phyloP scores from a whole-genome alignment of 2,888 invertebrate genomes.

The Linnaemya vulpina region DNA sequence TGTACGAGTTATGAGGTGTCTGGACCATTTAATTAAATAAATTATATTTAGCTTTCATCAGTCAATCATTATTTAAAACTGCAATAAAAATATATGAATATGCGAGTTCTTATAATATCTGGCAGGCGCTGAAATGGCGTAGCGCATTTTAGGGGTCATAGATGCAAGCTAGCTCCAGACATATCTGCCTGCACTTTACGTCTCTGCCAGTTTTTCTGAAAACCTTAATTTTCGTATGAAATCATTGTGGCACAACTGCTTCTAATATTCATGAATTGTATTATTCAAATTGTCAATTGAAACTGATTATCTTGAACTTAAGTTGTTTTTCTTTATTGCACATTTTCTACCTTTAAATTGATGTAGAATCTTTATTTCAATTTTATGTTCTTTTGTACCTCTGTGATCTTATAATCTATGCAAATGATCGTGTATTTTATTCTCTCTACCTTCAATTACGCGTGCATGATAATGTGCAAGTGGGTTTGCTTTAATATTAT shows the following conservation, averaged over 20 bases:
- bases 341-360: conserved; percentile 49
- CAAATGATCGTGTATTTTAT: conserved; percentile 55
- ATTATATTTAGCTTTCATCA: conserved; percentile 56
- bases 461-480: conserved; percentile 11
- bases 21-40: conserved; percentile 69
- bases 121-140: conserved; percentile 6
- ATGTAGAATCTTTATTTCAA: conserved; percentile 49
- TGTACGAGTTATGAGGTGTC: conserved; percentile 39
- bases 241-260: conserved; percentile 25
- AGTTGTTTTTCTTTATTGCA: conserved; percentile 9
- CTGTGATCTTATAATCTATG: conserved; percentile 67
- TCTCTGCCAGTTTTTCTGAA: background rate
- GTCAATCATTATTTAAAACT: conserved; percentile 13
- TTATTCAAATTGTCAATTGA: conserved; percentile 70
- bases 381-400: conserved; percentile 46
- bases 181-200: background rate
- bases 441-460: conserved; percentile 42
- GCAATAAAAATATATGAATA: conserved; percentile 5
- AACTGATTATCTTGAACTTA: conserved; percentile 64
- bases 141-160: background rate
- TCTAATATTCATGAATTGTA: conserved; percentile 44
- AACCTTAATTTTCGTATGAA: background rate
- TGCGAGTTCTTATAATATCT: conserved; percentile 11
- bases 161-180: background rate
- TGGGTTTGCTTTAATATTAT: conserved; percentile 5